Evolutionary conservation across 2,797 vertebrate genomes (phyloP), one percentile per base, ranked within the genome.

Genomic region (Chiroxiphia lanceolata): DNA sequence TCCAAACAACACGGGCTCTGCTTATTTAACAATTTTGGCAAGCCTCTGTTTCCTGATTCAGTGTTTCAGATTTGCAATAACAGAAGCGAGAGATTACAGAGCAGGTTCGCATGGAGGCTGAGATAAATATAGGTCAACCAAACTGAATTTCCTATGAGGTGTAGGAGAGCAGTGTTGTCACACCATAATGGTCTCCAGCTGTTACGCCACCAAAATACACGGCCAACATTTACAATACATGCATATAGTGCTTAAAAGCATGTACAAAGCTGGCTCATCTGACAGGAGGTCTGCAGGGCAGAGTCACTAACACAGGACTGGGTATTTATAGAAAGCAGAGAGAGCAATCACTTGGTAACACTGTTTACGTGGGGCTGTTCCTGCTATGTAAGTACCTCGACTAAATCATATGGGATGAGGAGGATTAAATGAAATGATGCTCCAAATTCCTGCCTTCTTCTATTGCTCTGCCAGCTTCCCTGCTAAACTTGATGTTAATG

Each of bases 101-200:
- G 85, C 74, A 94, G 57, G 71, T 68, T 90, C 1, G 13, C 2
- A 7, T 61, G 81, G 72, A 84, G 87, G 72, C 42, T 40, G 36
- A 56, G 45, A 93, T 34, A 86, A 93, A 96, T 69, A 48, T 94
- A 27, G 71, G 92, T 94, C 82, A 25, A 54, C 42, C 80, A 92
- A 90, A 80, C 54, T 48, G 61, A 71, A 82, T 86, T 88, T 85
- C 72, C 42, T 33, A 6, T 4, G 17, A 51, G 56, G 74, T 60
- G 87, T 31, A 83, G 87, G 75, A 93, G 65, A 90, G 57, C 10
- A 45, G 71, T 11, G 5, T 34, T 59, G 63, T 91, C 93, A 78
- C 42, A 59, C 42, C 86, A 71, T 51, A 72, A 91, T 3, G 83
- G 87, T 91, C 93, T 89, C 88, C 96, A 96, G 95, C 93, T 96